Conservation (phyloP, 1,140 invertebrate species). For the Aphis gossypii region DNA sequence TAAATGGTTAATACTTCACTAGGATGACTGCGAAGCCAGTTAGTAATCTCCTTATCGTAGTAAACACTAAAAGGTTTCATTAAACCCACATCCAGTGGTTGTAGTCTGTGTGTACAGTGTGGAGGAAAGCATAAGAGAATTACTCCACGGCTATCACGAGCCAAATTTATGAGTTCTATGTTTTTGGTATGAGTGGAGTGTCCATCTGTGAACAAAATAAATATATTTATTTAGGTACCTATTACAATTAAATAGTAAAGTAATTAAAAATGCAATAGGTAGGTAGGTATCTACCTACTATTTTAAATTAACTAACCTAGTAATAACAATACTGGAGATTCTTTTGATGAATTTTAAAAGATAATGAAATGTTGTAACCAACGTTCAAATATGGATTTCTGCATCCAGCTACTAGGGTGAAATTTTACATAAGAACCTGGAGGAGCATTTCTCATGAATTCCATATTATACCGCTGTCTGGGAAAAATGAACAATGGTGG, state of each 20-base stretch:
- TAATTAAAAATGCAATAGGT: no score
- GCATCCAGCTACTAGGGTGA: constrained; percentile 62
- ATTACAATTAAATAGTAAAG: no score
- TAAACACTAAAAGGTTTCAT: constrained; percentile 64
- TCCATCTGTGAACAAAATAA: background rate
- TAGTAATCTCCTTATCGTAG: constrained; percentile 63
- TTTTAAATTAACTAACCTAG: constrained; percentile 47
- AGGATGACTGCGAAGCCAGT: constrained; percentile 65
- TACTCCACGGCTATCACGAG: constrained; percentile 61
- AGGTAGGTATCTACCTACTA: no score
- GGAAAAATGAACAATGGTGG: constrained; percentile 60
- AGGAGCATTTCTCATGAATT: constrained; percentile 61
- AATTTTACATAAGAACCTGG: constrained; percentile 60
- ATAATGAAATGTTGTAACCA: constrained; percentile 59
- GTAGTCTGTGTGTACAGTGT: constrained; percentile 63
- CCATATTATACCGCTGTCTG: constrained; percentile 58
- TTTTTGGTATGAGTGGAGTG: constrained; percentile 59
- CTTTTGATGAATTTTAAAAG: constrained; percentile 51
- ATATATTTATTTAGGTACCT: no score
- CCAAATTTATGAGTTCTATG: constrained; percentile 59
- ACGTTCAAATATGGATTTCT: constrained; percentile 61
- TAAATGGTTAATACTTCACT: constrained; percentile 64
- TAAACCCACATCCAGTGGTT: constrained; percentile 64
- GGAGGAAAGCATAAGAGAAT: constrained; percentile 61
- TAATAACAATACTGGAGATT: constrained; percentile 57